Conservation (phyloP, 2,113 vertebrate genomes). For the Chaetodon trifascialis region DNA sequence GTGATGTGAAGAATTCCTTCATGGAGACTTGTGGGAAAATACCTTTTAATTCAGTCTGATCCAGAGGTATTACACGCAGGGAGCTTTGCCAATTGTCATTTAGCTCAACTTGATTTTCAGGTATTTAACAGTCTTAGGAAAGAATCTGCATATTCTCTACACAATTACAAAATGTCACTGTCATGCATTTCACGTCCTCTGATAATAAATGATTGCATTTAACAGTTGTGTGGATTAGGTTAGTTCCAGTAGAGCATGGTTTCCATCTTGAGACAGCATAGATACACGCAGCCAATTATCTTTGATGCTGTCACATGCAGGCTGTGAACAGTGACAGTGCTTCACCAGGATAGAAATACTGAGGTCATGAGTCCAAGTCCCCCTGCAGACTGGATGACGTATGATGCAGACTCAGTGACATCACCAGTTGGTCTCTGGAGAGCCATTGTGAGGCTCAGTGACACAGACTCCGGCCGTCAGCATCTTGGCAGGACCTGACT, state of each 20-base stretch:
- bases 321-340: not conserved
- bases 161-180: conserved; percentile 45
- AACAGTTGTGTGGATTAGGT: conserved; percentile 30
- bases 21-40: conserved; percentile 52
- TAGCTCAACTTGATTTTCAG: conserved; percentile 60
- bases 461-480: too few species aligned
- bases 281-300: not conserved
- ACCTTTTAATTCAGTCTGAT: conserved; percentile 66
- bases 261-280: not conserved
- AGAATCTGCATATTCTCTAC: conserved; percentile 39
- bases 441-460: too few species aligned
- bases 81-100: conserved; percentile 58
- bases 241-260: conserved; percentile 4
- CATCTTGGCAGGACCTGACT: too few species aligned
- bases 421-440: too few species aligned
- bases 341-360: not conserved
- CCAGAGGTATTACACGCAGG: conserved; percentile 44
- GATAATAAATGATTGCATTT: conserved; percentile 30
- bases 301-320: not conserved
- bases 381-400: too few species aligned
- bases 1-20: conserved; percentile 61
- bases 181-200: conserved; percentile 16
- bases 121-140: conserved; percentile 50
- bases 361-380: not conserved
- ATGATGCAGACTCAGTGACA: too few species aligned